Evolutionary conservation across 1,140 invertebrate species (phyloP), one percentile per base, ranked within the genome.

Genomic region (Nymphalis io): DNA sequence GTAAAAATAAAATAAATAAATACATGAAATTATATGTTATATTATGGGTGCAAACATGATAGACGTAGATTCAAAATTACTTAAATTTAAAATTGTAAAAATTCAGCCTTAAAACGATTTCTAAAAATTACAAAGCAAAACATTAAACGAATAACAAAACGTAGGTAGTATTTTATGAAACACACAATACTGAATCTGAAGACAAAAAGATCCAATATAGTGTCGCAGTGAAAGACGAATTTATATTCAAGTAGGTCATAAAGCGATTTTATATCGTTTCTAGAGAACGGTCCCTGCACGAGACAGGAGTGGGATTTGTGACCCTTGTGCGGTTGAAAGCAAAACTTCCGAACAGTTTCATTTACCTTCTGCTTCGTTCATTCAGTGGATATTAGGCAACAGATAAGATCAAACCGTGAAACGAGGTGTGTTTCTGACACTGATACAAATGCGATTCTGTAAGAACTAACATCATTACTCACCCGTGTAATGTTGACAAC

Each of bases 241-340:
- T 71, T 66, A 66, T 66, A 71, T 71, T 63, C 69, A 66, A 71
- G 69, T 66, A 58, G 57, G 62, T 20, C 61, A 71, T 71, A 66
- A 71, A 71, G 57, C 48, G 48, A 65, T 66, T 71, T 71, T 71
- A 71, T 57, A 62, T 57, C 69, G 63, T 65, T 65, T 61, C 62
- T 61, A 70, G 57, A 21, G 53, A 57, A 39, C 39, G 73, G 72
- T 73, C 69, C 65, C 70, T 80, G 72, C 59, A 42, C 53, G 27
- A 70, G 79, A 80, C 75, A 83, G 59, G 76, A 62, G 58, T 53
- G 55, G 71, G 75, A 81, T 83, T 81, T 83, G 78, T 76, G 75
- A 73, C 73, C 69, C 67, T 78, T 48, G 59, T 69, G 68, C 53
- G 55, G 68, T 69, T 62, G 63, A 67, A 59, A 59, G 70, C 15